Conservation (phyloP, 2,113 vertebrate species). For the Scomber japonicus region DNA sequence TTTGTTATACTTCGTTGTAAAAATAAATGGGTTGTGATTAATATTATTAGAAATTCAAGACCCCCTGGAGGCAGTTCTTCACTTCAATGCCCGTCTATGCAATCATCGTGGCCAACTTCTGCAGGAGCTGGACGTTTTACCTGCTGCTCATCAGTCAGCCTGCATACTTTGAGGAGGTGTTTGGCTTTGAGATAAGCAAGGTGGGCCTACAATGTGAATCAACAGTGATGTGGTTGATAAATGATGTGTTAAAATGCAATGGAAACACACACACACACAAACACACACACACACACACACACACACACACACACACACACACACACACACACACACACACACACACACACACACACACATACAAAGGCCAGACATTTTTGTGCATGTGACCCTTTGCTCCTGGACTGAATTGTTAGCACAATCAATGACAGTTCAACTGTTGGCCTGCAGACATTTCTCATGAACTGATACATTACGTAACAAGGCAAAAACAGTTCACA, state of each 20-base stretch:
- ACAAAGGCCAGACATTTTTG: neutral
- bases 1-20: neutral
- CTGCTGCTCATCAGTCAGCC: constrained; percentile 98
- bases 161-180: constrained; percentile 99
- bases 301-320: neutral
- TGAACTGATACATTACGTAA: constrained; percentile 14
- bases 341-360: neutral
- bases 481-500: constrained; percentile 5
- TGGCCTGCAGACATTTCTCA: constrained; percentile 7
- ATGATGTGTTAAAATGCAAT: neutral
- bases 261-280: neutral
- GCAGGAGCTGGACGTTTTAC: constrained; percentile 99
- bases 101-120: constrained; percentile 99
- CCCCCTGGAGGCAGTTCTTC: constrained; percentile 99
- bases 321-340: neutral
- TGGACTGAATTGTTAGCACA: constrained; percentile 13
- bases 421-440: constrained; percentile 29
- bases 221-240: neutral
- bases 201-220: constrained; percentile 72
- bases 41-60: constrained; percentile 95
- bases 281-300: neutral
- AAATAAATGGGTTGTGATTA: neutral
- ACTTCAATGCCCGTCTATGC: constrained; percentile 99
- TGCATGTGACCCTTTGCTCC: constrained; percentile 25
- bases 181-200: constrained; percentile 99